A percentile compares a stretch with the other conserved stretches of the same genome.
phyloP scores from a whole-genome alignment of 1,140 invertebrate genomes.

The Drosophila pachea region DNA sequence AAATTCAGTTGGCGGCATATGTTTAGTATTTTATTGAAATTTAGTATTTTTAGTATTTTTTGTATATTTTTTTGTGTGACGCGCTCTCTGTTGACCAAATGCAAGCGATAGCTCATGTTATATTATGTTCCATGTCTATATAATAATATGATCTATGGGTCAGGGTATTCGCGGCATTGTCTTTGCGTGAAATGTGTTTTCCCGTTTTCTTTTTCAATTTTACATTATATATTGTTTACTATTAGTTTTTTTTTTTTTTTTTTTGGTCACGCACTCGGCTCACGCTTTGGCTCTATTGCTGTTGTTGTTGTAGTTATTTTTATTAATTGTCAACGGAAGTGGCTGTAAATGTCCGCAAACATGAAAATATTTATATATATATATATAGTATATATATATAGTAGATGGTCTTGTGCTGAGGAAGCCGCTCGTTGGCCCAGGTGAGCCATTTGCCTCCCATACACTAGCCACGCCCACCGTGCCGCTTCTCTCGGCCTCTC shows the following conservation, averaged over 20 bases:
- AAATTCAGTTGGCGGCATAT: too few relatives aligned
- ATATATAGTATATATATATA: too few relatives aligned
- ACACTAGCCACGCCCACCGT: neutral
- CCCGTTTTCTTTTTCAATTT: conserved; percentile 12
- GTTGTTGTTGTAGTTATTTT: conserved; percentile 38
- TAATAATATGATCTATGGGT: too few relatives aligned
- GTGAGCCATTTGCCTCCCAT: neutral
- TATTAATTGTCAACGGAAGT: conserved; percentile 73
- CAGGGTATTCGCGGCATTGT: neutral
- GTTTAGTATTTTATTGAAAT: too few relatives aligned
- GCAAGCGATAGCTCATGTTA: too few relatives aligned
- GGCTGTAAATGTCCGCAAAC: conserved; percentile 75
- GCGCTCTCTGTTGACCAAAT: too few relatives aligned
- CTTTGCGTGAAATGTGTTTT: neutral
- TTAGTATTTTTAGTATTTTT: too few relatives aligned
- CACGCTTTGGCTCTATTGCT: conserved; percentile 26
- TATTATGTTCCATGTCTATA: too few relatives aligned
- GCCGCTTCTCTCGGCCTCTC: neutral
- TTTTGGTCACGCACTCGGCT: conserved; percentile 19
- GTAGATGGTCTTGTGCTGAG: too few relatives aligned
- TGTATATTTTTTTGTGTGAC: too few relatives aligned
- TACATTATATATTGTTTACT: neutral
- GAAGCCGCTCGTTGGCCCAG: too few relatives aligned
- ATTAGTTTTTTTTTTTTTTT: conserved; percentile 1
- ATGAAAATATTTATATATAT: conserved; percentile 61